Evolutionary conservation across 2,797 vertebrate genomes (phyloP).

Genomic region (Tinamus major): DNA sequence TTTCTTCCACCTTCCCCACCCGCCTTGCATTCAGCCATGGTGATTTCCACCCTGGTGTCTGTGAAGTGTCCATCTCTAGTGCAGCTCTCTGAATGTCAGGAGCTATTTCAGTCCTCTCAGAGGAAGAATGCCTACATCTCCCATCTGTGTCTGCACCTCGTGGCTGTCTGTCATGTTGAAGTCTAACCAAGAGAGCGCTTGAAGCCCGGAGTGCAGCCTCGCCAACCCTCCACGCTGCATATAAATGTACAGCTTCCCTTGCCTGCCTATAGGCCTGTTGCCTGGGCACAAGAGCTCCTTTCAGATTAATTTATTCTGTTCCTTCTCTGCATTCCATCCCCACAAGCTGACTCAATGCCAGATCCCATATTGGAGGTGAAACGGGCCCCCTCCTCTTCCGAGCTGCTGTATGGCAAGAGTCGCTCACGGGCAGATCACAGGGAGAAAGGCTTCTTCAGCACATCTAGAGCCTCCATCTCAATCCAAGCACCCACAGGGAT

Average conservation of each 20-base stretch:
- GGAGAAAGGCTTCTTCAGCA: background rate
- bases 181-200: constrained; percentile 55
- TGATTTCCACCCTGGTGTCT: constrained; percentile 14
- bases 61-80: constrained; percentile 66
- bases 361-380: constrained; percentile 42
- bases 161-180: constrained; percentile 72
- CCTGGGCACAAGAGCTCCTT: constrained; percentile 61
- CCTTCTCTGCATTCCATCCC: constrained; percentile 16
- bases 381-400: background rate
- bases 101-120: constrained; percentile 64
- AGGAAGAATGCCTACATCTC: constrained; percentile 66
- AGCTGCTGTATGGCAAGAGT: background rate
- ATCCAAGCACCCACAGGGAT: background rate
- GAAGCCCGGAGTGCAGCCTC: constrained; percentile 55
- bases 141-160: constrained; percentile 73
- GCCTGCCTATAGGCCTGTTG: constrained; percentile 42
- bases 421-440: background rate
- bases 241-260: constrained; percentile 66
- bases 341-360: constrained; percentile 38
- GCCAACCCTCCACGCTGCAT: constrained; percentile 71
- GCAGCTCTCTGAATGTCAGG: constrained; percentile 66
- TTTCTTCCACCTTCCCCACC: background rate
- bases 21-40: accelerated
- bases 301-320: constrained; percentile 59
- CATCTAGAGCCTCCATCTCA: background rate